Conservation (phyloP, 2,797 vertebrate genomes). For the Anabacerthia variegaticeps region DNA sequence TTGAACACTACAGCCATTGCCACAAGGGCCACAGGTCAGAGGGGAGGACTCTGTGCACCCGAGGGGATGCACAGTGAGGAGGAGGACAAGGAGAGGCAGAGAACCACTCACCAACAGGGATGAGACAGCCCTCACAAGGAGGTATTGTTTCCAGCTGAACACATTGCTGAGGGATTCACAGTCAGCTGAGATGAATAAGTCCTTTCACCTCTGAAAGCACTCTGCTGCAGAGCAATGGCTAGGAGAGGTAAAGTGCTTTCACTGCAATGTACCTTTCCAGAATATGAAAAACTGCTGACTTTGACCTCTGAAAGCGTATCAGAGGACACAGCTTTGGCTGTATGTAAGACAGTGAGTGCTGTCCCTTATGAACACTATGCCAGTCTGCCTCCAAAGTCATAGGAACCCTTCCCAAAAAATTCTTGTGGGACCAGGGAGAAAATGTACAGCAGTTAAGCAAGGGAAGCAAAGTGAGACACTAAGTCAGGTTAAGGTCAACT, state of each 20-base stretch:
- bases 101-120: fast-evolving
- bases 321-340: not conserved
- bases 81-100: not conserved
- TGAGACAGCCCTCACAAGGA: slow-evolving; percentile 9
- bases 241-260: slow-evolving; percentile 51
- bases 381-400: not conserved
- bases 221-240: slow-evolving; percentile 29
- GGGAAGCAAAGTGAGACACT: not conserved
- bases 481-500: not conserved
- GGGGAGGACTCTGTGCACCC: fast-evolving
- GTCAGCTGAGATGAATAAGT: slow-evolving; percentile 29
- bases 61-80: not conserved
- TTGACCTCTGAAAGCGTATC: not conserved
- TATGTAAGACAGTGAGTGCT: not conserved
- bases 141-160: slow-evolving; percentile 50
- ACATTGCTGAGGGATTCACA: not conserved
- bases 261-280: slow-evolving; percentile 29
- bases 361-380: not conserved
- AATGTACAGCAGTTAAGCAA: not conserved
- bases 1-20: not conserved
- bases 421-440: not conserved
- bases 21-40: not conserved
- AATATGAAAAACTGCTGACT: not conserved
- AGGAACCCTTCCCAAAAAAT: not conserved
- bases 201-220: slow-evolving; percentile 35